Conservation (phyloP, 2,888 invertebrate genomes). For the Tetheella fluctuosa region DNA sequence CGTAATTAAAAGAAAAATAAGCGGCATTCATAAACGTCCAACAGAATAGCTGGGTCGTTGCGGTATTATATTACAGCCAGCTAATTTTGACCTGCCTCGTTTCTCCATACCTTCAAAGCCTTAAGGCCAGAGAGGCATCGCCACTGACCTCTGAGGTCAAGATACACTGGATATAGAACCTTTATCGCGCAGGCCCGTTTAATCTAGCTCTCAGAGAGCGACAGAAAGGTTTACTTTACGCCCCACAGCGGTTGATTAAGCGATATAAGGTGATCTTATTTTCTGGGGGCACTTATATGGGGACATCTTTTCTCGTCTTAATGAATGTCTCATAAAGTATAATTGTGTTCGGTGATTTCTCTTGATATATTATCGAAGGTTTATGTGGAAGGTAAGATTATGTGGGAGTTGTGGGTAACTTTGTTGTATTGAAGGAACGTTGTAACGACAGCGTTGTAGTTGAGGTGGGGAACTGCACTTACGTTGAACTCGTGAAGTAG, state of each 20-base stretch:
- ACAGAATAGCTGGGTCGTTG: slow-evolving; percentile 67
- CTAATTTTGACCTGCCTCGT: slow-evolving; percentile 41
- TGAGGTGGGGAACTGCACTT: background rate
- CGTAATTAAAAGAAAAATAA: slow-evolving; percentile 84
- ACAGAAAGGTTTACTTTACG: slow-evolving; percentile 63
- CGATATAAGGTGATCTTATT: slow-evolving; percentile 68
- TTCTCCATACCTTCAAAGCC: slow-evolving; percentile 32
- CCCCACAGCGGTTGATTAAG: slow-evolving; percentile 65
- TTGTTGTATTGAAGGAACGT: background rate
- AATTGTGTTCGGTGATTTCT: slow-evolving; percentile 43
- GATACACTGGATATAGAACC: slow-evolving; percentile 52
- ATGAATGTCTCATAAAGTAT: slow-evolving; percentile 55
- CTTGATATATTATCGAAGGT: slow-evolving; percentile 19
- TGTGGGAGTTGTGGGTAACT: slow-evolving; percentile 8
- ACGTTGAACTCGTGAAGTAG: background rate
- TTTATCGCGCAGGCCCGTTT: slow-evolving; percentile 75
- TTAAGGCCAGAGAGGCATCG: slow-evolving; percentile 21
- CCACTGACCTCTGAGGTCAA: slow-evolving; percentile 41
- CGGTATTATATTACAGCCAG: slow-evolving; percentile 67
- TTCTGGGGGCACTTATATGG: slow-evolving; percentile 58
- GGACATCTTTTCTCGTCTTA: slow-evolving; percentile 49
- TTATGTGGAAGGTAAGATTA: slow-evolving; percentile 26
- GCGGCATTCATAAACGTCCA: slow-evolving; percentile 81
- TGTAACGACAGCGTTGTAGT: background rate
- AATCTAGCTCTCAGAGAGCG: slow-evolving; percentile 77